Conservation (phyloP, 1,140 invertebrate genomes). For the Pygmarrhopalites habei region DNA sequence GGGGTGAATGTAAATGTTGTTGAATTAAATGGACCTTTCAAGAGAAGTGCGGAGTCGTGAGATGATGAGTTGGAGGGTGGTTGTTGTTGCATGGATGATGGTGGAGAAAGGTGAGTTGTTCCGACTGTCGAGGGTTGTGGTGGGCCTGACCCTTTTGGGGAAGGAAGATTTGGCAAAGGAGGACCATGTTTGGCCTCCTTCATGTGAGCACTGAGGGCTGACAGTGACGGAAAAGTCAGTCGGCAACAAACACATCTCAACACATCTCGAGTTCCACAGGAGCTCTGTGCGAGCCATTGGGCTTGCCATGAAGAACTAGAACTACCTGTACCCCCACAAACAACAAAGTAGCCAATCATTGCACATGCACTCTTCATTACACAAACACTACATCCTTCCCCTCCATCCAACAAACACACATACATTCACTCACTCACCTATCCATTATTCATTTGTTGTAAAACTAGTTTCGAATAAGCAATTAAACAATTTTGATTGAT, state of each 20-base stretch:
- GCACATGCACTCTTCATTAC: no score
- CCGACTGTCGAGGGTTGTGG: slow-evolving; percentile 38
- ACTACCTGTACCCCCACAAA: slow-evolving; percentile 13
- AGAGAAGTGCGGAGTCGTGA: slow-evolving; percentile 29
- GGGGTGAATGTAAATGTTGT: slow-evolving; percentile 7
- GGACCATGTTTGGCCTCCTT: slow-evolving; percentile 86
- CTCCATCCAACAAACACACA: background rate
- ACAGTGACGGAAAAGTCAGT: slow-evolving; percentile 80
- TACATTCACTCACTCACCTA: background rate
- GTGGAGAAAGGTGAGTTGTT: slow-evolving; percentile 42
- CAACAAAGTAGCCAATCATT: background rate
- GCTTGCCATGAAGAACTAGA: slow-evolving; percentile 69
- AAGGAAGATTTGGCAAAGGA: slow-evolving; percentile 52
- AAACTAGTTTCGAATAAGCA: slow-evolving; percentile 19
- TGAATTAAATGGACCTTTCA: slow-evolving; percentile 49
- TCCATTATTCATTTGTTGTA: slow-evolving; percentile 16
- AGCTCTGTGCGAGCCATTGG: slow-evolving; percentile 88
- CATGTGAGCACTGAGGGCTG: slow-evolving; percentile 88
- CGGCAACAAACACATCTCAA: slow-evolving; percentile 94
- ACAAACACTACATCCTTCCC: no score
- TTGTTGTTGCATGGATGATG: slow-evolving; percentile 47
- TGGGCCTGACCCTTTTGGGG: slow-evolving; percentile 52
- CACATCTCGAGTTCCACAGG: slow-evolving; percentile 86
- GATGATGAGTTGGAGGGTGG: slow-evolving; percentile 47
- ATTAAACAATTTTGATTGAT: slow-evolving; percentile 17